Evolutionary conservation across 2,888 invertebrate species (phyloP), one percentile per base, ranked within the genome.

Genomic region (Tipula confusa): DNA sequence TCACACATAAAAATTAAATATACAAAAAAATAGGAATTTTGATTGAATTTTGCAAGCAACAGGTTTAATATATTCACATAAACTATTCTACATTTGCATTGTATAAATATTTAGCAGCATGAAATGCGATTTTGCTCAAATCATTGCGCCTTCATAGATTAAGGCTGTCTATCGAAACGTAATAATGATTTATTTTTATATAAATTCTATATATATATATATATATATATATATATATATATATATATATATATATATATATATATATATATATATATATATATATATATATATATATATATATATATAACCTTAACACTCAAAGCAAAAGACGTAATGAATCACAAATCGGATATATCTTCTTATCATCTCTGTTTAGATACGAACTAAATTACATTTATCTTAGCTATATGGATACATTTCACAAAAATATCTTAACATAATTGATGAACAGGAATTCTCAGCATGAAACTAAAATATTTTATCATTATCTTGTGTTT

Each of bases 401-500:
- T 64, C 64, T 64, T 24, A 18, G 64, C 64, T 64, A 5, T 18
- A 11, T 11, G 2, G 38, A 64, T 18, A 64, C 24, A 64, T 64
- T 64, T 64, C 64, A 9, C 24, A 64, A 9, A 64, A 64, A 64
- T 64, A 64, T 64, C 64, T 24, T 24, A 64, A 24, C 64, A 64
- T 64, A 64, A 64, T 64, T 64, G 64, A 64, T 64, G 64, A 64
- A 24, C 64, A 24, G 64, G 24, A 64, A 64, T 64, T 24, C 64
- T 64, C 64, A 64, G 64, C 64, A 64, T 24, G 64, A 64, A 64
- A 64, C 64, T 64, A 24, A 64, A 64, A 64, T 64, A 24, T 64
- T 24, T 64, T 64, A 64, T 64, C 24, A 43, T 64, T 64, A 64
- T 64, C 24, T 64, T 64, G 64, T 64, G 24, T 24, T 9, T 64